Evolutionary conservation across 92 coral and sea anemone genomes (phyloP).

Genomic region (Phymanthus crucifer): DNA sequence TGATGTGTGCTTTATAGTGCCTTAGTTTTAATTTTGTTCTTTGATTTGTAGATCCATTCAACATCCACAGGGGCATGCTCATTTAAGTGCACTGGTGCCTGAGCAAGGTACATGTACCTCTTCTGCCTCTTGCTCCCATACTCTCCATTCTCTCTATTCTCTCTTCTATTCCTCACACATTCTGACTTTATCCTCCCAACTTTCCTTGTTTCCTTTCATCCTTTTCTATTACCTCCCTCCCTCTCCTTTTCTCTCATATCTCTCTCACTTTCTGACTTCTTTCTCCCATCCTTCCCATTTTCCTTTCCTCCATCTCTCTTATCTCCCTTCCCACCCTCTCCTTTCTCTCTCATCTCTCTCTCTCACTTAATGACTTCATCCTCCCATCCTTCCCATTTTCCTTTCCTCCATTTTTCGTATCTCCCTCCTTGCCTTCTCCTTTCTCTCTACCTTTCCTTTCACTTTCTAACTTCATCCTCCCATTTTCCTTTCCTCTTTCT

Average conservation of each 20-base stretch:
- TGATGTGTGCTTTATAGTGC: background rate
- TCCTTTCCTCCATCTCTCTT: background rate
- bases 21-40: background rate
- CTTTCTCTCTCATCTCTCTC: background rate
- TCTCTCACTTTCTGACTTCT: too few relatives aligned
- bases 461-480: too few relatives aligned
- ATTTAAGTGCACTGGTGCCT: constrained; percentile 84
- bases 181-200: background rate
- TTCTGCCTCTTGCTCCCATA: too few relatives aligned
- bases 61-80: constrained; percentile 98
- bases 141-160: too few relatives aligned
- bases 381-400: too few relatives aligned
- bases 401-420: too few relatives aligned
- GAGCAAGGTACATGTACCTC: constrained; percentile 35
- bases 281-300: background rate
- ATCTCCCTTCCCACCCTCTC: background rate
- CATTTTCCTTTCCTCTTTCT: too few relatives aligned
- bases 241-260: background rate
- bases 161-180: background rate
- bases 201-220: background rate
- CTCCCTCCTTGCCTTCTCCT: too few relatives aligned
- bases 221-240: background rate
- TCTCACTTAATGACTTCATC: too few relatives aligned
- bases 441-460: too few relatives aligned
- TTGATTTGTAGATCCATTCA: constrained; percentile 68